A percentile compares a stretch with the other conserved stretches of the same genome.
Conservation (phyloP, 2,113 vertebrate species). For the Pachyramphus minor region DNA sequence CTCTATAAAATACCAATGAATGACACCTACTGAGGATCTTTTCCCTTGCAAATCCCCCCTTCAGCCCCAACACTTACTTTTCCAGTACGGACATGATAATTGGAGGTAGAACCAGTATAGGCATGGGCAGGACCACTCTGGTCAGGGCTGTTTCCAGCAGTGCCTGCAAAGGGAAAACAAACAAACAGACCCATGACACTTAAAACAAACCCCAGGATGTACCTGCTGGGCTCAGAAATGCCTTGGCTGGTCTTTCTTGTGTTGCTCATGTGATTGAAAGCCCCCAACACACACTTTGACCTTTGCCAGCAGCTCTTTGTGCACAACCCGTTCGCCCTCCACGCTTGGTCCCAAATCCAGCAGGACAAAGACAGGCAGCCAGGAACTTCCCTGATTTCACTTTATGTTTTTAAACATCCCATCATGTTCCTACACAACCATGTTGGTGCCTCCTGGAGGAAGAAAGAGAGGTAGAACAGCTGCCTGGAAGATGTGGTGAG, state of each 20-base stretch:
- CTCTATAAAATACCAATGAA: background rate
- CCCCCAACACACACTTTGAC: background rate
- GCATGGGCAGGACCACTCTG: constrained; percentile 90
- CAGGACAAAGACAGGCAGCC: background rate
- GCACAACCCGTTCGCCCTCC: background rate
- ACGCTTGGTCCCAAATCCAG: background rate
- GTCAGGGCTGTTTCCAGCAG: constrained; percentile 90
- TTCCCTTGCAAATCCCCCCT: background rate
- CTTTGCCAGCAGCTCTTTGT: background rate
- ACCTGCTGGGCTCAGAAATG: background rate
- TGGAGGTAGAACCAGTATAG: constrained; percentile 90
- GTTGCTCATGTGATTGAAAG: fast-evolving
- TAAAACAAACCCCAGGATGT: background rate
- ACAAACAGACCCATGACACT: background rate
- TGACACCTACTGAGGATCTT: background rate
- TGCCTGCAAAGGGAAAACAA: constrained; percentile 74
- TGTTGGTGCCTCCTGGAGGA: background rate
- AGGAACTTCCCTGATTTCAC: background rate
- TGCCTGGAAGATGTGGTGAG: background rate
- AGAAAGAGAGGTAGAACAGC: background rate
- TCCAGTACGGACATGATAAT: constrained; percentile 90
- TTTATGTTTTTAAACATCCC: fast-evolving
- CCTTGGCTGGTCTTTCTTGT: background rate
- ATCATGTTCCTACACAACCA: fast-evolving
- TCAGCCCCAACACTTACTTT: constrained; percentile 77